A percentile compares a stretch with the other conserved stretches of the same genome.
These are phyloP conservation scores for Mesochorus sp. DNA, from an alignment of 2,888 invertebrate genomes.

Conservation along the genomic window DNA sequence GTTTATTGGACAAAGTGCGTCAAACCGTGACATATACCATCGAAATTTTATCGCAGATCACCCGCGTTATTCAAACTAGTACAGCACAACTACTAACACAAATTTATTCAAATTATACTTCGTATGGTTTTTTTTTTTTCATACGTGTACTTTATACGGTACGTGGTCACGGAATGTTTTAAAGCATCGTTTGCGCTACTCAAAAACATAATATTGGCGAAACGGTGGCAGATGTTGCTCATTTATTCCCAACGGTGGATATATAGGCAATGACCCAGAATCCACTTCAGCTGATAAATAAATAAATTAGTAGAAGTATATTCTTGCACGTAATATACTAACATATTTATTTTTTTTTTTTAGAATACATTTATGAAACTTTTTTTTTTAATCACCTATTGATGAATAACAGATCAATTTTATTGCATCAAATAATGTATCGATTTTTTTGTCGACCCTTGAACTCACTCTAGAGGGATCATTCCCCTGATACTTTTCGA, in stretches of 20 bases:
- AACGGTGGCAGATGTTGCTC: neutral
- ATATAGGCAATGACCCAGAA: no score
- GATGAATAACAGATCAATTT: neutral
- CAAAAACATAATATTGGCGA: constrained; percentile 25
- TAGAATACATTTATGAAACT: neutral
- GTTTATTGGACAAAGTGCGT: constrained; percentile 1
- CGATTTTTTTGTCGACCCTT: constrained; percentile 18
- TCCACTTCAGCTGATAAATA: no score
- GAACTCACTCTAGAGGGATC: constrained; percentile 1
- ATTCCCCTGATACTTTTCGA: constrained; percentile 7
- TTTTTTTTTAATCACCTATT: neutral
- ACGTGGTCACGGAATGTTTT: constrained; percentile 17
- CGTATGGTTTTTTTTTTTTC: neutral
- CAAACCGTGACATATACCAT: constrained; percentile 25
- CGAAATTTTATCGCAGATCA: constrained; percentile 29
- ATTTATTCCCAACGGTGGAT: neutral
- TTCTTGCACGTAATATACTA: neutral
- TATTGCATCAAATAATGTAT: constrained; percentile 18
- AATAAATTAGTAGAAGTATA: neutral
- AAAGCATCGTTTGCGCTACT: constrained; percentile 34
- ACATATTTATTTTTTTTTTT: neutral
- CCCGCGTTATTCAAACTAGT: constrained; percentile 26
- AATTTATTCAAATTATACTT: constrained; percentile 8
- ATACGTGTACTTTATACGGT: neutral
- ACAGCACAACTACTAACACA: constrained; percentile 16